These are phyloP conservation scores for Luperina nickerlii DNA, from an alignment of 2,888 invertebrate species.

Conservation along the genomic window DNA sequence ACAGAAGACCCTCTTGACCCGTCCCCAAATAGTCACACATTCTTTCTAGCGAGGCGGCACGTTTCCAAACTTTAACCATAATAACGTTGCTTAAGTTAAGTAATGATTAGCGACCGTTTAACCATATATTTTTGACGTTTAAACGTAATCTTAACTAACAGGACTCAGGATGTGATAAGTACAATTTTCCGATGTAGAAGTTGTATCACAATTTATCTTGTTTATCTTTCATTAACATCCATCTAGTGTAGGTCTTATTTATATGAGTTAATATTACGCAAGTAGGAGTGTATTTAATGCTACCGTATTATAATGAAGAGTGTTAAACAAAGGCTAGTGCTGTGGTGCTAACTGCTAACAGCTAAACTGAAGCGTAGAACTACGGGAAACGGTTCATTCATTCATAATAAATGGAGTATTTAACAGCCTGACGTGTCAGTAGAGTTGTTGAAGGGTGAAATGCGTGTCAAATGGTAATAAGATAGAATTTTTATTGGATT, in stretches of 20 bases:
- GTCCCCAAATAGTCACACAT: too few relatives aligned
- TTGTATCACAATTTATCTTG: background rate
- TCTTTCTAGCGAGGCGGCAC: too few relatives aligned
- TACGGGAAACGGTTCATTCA: constrained; percentile 15
- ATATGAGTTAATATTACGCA: background rate
- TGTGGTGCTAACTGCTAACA: background rate
- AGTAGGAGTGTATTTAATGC: background rate
- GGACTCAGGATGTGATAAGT: too few relatives aligned
- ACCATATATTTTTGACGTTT: too few relatives aligned
- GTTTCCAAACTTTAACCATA: too few relatives aligned
- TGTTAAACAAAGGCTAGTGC: background rate
- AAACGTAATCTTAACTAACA: too few relatives aligned
- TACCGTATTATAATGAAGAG: background rate
- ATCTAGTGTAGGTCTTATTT: background rate
- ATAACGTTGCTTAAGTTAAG: too few relatives aligned
- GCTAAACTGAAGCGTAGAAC: background rate
- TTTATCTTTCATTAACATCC: background rate
- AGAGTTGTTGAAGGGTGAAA: background rate
- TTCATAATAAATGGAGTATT: constrained; percentile 33
- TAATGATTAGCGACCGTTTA: too few relatives aligned
- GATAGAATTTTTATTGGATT: constrained; percentile 28
- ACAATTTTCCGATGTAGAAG: background rate
- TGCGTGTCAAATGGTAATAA: constrained; percentile 35
- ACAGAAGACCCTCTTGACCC: too few relatives aligned
- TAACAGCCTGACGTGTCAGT: background rate